Evolutionary conservation across 2,113 vertebrate genomes (phyloP).

Genomic region (Meriones unguiculatus): DNA sequence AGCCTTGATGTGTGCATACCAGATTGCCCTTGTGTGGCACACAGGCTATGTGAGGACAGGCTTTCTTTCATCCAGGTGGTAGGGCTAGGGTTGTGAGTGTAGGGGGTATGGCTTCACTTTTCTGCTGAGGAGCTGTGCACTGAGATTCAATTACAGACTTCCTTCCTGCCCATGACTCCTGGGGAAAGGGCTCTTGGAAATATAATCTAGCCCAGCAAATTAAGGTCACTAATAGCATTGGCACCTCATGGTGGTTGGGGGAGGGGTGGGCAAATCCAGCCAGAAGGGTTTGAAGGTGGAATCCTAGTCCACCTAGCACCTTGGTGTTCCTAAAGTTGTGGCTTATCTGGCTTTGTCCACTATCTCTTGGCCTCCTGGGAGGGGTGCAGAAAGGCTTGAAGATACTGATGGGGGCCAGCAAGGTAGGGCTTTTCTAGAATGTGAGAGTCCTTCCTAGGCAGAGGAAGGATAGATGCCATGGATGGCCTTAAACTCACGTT

Average conservation of each 20-base stretch:
- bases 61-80: not conserved
- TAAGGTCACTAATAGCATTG: constrained; percentile 58
- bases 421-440: not conserved
- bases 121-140: constrained; percentile 68
- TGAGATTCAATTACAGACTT: constrained; percentile 78
- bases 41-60: not conserved
- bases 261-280: not conserved
- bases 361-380: not conserved
- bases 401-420: not conserved
- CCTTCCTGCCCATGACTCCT: constrained; percentile 80
- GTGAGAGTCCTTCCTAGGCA: not conserved
- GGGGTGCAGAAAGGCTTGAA: not conserved
- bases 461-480: not conserved
- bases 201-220: constrained; percentile 70
- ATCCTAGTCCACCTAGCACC: not conserved
- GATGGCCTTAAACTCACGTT: not conserved
- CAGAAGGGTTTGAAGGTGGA: not conserved
- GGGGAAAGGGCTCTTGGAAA: constrained; percentile 80
- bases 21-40: not conserved
- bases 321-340: not conserved
- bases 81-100: not conserved
- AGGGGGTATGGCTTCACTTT: constrained; percentile 23
- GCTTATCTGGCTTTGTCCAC: not conserved
- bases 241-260: not conserved
- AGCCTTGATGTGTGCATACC: not conserved